A percentile compares a stretch with the other conserved stretches of the same genome.
Conservation (phyloP, 2,797 vertebrate species). For the Pangasius mekongensis region DNA sequence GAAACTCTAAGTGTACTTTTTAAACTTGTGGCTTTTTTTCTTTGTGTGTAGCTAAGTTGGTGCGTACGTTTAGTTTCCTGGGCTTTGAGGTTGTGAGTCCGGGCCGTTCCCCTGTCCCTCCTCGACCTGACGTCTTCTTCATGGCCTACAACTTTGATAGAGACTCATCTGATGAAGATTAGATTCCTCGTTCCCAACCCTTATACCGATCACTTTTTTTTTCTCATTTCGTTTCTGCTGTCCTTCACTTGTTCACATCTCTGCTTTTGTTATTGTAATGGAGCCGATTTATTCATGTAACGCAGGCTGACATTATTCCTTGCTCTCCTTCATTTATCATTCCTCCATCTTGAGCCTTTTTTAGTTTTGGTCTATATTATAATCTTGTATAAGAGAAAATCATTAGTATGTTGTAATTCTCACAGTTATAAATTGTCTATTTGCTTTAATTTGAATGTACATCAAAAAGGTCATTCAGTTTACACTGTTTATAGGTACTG, state of each 20-base stretch:
- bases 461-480: conserved; percentile 70
- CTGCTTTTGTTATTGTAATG: conserved; percentile 65
- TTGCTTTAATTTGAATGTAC: conserved; percentile 73
- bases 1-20: background rate
- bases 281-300: conserved; percentile 61
- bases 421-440: conserved; percentile 48
- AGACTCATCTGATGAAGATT: conserved; percentile 85
- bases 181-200: conserved; percentile 47
- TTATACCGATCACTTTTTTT: conserved; percentile 9
- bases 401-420: conserved; percentile 61
- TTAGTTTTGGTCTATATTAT: conserved; percentile 53
- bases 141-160: conserved; percentile 85
- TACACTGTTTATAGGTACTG: conserved; percentile 68
- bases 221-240: conserved; percentile 21
- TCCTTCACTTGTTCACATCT: conserved; percentile 25
- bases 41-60: conserved; percentile 75
- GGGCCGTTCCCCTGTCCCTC: conserved; percentile 81
- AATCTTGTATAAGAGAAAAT: conserved; percentile 56
- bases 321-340: background rate
- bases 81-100: conserved; percentile 89
- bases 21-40: background rate
- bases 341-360: conserved; percentile 50
- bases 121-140: conserved; percentile 84
- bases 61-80: conserved; percentile 85
- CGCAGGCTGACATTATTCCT: conserved; percentile 41